Evolutionary conservation across 2,888 invertebrate species (phyloP).

Genomic region (Melanchra persicariae): DNA sequence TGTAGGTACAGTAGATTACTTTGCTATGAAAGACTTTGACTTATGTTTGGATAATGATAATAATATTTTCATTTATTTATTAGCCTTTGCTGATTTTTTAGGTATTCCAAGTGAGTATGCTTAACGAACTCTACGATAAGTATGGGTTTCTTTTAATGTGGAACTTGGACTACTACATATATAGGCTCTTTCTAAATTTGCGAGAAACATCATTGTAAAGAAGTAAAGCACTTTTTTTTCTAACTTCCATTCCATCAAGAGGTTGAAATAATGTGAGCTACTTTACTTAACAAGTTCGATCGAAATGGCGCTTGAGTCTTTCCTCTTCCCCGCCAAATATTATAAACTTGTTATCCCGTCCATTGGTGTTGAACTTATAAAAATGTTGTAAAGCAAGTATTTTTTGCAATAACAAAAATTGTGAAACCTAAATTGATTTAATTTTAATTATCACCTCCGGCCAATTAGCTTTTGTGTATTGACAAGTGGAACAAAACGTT

Average conservation of each 20-base stretch:
- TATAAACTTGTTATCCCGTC: constrained; percentile 22
- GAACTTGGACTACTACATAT: background rate
- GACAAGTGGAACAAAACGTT: constrained; percentile 54
- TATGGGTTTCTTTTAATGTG: background rate
- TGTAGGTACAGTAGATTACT: background rate
- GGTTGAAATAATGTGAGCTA: background rate
- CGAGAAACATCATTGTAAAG: background rate
- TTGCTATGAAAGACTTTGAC: background rate
- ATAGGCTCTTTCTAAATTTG: background rate
- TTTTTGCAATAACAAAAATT: constrained; percentile 33
- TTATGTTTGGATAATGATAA: no score
- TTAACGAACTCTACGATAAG: background rate
- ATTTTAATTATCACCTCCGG: constrained; percentile 41
- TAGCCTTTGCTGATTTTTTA: background rate
- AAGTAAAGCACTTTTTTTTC: no score
- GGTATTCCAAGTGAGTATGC: background rate
- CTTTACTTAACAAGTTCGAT: background rate
- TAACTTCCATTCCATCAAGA: background rate
- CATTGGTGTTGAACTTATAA: constrained; percentile 25
- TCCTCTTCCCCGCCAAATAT: background rate
- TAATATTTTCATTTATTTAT: background rate
- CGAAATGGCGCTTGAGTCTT: constrained; percentile 14
- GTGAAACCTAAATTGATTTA: constrained; percentile 39
- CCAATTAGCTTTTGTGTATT: constrained; percentile 42
- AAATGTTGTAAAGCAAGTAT: constrained; percentile 38